phyloP scores from a whole-genome alignment of 2,888 invertebrate species.

The Acanthosoma haemorrhoidale region DNA sequence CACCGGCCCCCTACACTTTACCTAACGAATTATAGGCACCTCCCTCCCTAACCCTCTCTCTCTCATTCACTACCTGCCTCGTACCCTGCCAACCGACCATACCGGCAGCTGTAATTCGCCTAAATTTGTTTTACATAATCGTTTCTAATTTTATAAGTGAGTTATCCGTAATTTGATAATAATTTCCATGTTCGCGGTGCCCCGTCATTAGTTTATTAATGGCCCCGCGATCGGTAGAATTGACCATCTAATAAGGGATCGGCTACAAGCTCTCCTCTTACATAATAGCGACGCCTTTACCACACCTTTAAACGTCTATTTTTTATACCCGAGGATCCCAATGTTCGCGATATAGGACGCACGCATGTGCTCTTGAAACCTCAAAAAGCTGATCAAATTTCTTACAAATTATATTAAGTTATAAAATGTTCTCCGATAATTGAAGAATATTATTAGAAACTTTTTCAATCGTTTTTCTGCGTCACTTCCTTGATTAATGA shows the following conservation, averaged over 20 bases:
- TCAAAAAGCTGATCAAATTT: no score
- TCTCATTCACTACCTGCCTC: not conserved
- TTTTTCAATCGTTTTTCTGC: no score
- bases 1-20: slow-evolving; percentile 35
- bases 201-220: slow-evolving; percentile 21
- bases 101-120: slow-evolving; percentile 24
- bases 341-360: no score
- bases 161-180: slow-evolving; percentile 39
- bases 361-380: no score
- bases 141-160: slow-evolving; percentile 39
- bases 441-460: no score
- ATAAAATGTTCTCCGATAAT: no score
- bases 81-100: not conserved
- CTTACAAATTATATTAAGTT: no score
- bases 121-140: slow-evolving; percentile 40
- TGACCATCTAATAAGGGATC: not conserved
- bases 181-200: slow-evolving; percentile 30
- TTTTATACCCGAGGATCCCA: not conserved
- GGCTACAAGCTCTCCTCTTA: not conserved
- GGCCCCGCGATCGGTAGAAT: not conserved
- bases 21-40: slow-evolving; percentile 37
- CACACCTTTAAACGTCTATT: not conserved
- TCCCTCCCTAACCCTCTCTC: slow-evolving; percentile 14
- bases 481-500: no score
- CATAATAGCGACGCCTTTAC: not conserved